Base-by-base conservation (phyloP, 2,113 vertebrate species). In the Agapornis roseicollis region DNA sequence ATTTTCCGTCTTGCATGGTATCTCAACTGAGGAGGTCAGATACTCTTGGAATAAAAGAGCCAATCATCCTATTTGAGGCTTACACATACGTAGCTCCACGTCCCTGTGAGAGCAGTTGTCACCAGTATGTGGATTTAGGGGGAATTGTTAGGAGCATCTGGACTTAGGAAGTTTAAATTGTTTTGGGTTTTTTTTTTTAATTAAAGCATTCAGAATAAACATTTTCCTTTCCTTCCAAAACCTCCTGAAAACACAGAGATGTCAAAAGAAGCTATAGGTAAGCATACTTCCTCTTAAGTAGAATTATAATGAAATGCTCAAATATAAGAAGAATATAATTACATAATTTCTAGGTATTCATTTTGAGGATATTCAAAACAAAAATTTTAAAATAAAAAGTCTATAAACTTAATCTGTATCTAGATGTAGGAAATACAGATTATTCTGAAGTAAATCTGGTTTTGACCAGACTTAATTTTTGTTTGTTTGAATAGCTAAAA, bases 211-310 rank as follows among this genome's bases (percentile, higher is more conserved):
- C 37, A 29, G 7, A 70, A 63, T 71, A 86, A 91, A 47, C 20
- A 0, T 53, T 49, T 77, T 84, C 2, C 77, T 91, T 93, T 46
- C 31, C 11, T 89, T 93, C 35, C 28, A 41, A 94, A 88, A 97
- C 95, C 27, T 84, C 65, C 70, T 71, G 88, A 74, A 78, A 85
- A 58, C 16, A 78, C 42, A 60, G 60, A 81, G 16, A 60, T 74
- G 25, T 55, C 72, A 81, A 31, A 47, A 84, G 83, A 90, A 83
- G 86, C 85, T 50, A 88, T 25, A 80, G 89, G 92, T 96, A 94
- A 88, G 64, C 4, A 60, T 37, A 35, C 1, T 60, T 90, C 5
- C 14, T 83, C 79, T 63, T 46, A 61, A 85, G 37, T 11, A 82
- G 31, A 83, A 85, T 33, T 76, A 56, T n/a, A 80, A 74, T 7